Evolutionary conservation across 2,113 vertebrate genomes (phyloP).

Genomic region (Camelus dromedarius): DNA sequence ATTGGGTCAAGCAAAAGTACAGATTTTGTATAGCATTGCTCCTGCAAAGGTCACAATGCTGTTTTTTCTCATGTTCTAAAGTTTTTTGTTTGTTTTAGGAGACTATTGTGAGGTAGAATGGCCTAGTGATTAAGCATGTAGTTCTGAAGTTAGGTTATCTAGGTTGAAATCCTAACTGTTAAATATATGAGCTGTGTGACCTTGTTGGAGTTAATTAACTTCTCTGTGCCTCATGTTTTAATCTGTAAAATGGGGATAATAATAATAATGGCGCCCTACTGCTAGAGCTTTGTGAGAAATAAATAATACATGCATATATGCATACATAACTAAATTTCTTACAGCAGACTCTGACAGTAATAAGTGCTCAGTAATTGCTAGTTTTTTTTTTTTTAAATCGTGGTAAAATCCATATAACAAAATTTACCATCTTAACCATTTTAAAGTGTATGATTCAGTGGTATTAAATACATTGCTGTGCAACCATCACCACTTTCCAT

Average conservation of each 20-base stretch:
- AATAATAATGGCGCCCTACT: neutral
- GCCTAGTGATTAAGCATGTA: neutral
- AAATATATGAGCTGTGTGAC: neutral
- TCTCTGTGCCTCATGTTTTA: constrained; percentile 29
- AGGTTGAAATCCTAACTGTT: neutral
- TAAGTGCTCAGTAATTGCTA: constrained; percentile 30
- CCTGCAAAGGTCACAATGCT: neutral
- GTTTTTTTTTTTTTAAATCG: neutral
- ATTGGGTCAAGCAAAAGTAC: neutral
- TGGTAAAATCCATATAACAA: neutral
- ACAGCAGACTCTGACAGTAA: neutral
- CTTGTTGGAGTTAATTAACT: neutral
- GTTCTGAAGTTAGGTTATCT: neutral
- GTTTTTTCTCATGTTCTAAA: constrained; percentile 8
- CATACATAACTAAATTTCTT: neutral
- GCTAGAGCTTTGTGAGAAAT: constrained; percentile 12
- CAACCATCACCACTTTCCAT: neutral
- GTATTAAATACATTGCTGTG: neutral
- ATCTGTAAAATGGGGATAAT: neutral
- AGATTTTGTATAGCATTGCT: neutral
- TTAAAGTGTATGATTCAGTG: neutral
- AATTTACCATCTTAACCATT: neutral
- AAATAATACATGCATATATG: neutral
- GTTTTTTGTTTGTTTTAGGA: neutral
- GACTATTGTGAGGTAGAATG: neutral